A percentile compares a stretch with the other conserved stretches of the same genome.
phyloP scores from a whole-genome alignment of 2,888 invertebrate species.

The Julus scanicus region DNA sequence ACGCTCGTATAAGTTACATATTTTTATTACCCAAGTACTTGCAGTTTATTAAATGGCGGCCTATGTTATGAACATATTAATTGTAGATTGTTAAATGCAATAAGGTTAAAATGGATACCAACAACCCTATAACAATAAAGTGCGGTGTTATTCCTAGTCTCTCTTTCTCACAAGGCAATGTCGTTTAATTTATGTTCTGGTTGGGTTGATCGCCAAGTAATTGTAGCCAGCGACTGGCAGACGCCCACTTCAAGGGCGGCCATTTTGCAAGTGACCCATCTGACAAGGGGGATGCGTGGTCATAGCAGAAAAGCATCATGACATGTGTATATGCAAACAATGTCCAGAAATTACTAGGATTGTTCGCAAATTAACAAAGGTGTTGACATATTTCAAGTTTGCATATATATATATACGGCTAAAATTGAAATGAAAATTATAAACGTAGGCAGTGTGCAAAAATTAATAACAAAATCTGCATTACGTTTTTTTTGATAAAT shows the following conservation, averaged over 20 bases:
- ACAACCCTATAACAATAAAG: conserved; percentile 40
- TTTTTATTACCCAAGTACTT: not conserved
- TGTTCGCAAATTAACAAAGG: not conserved
- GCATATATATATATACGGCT: no score
- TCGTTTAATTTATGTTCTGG: conserved; percentile 45
- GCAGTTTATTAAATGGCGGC: conserved; percentile 31
- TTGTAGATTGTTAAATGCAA: conserved; percentile 35
- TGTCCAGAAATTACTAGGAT: not conserved
- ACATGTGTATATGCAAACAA: not conserved
- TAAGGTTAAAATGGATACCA: conserved; percentile 45
- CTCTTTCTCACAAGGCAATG: conserved; percentile 38
- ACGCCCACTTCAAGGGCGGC: conserved; percentile 43
- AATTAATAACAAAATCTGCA: no score
- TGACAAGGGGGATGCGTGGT: conserved; percentile 36
- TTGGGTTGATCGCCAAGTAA: conserved; percentile 43
- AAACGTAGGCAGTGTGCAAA: not conserved
- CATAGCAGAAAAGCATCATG: not conserved
- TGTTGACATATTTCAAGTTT: not conserved
- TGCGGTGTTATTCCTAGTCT: conserved; percentile 37
- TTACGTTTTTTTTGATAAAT: no score
- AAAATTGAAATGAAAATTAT: not conserved
- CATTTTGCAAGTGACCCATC: conserved; percentile 40
- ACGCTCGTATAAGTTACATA: conserved; percentile 43
- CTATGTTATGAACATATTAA: conserved; percentile 2
- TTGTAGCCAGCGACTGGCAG: conserved; percentile 47